These are phyloP conservation scores for Austrofundulus limnaeus DNA, from an alignment of 2,113 vertebrate species.

Conservation along the genomic window DNA sequence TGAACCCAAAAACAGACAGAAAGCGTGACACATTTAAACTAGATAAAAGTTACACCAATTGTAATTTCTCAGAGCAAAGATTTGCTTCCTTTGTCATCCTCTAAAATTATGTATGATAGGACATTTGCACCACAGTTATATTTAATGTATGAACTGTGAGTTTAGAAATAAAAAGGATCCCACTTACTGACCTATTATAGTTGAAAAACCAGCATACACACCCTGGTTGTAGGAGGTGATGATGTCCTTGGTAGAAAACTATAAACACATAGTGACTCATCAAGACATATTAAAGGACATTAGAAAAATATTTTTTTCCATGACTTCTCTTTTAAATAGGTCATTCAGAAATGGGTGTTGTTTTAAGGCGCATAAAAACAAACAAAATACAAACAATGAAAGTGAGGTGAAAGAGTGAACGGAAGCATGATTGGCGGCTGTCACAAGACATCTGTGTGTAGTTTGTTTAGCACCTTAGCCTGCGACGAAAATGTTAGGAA, in stretches of 20 bases:
- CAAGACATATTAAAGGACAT: slow-evolving; percentile 16
- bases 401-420: slow-evolving; percentile 5
- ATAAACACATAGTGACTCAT: slow-evolving; percentile 39
- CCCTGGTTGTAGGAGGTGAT: slow-evolving; percentile 13
- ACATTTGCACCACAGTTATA: background rate
- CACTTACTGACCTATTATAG: slow-evolving; percentile 7
- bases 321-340: slow-evolving; percentile 30
- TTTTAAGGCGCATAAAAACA: slow-evolving; percentile 20
- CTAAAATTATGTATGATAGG: background rate
- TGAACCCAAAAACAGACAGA: no score
- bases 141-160: background rate
- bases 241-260: slow-evolving; percentile 32
- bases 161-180: background rate
- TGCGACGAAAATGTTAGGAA: no score
- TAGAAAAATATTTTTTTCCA: slow-evolving; percentile 37
- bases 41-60: background rate
- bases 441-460: slow-evolving; percentile 19
- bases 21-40: slow-evolving; percentile 34
- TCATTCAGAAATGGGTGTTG: slow-evolving; percentile 22
- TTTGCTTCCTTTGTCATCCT: background rate
- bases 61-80: background rate
- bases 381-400: slow-evolving; percentile 10
- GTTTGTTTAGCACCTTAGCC: no score
- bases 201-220: slow-evolving; percentile 10
- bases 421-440: slow-evolving; percentile 16